phyloP scores from a whole-genome alignment of 2,797 vertebrate species.

The Fringilla coelebs region DNA sequence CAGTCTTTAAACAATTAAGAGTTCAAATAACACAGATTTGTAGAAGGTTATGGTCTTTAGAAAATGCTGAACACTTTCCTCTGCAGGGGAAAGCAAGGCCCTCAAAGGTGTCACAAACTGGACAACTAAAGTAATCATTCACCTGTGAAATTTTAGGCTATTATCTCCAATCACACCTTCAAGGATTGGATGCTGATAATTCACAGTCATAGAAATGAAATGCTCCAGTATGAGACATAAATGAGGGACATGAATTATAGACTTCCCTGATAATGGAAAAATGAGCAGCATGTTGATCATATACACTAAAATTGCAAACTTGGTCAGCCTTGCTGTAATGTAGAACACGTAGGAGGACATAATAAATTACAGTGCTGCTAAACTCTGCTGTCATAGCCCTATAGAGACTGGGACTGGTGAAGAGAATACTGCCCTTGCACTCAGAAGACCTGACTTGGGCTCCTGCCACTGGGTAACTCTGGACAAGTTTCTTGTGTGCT shows the following conservation, averaged over 20 bases:
- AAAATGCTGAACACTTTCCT: background rate
- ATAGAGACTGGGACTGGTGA: background rate
- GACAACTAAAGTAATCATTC: constrained; percentile 26
- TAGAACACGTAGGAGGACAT: background rate
- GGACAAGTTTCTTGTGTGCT: background rate
- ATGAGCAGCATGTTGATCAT: constrained; percentile 34
- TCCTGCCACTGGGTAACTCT: background rate
- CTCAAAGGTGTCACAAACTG: background rate
- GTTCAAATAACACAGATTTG: background rate
- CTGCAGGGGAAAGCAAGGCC: background rate
- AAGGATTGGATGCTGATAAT: constrained; percentile 50
- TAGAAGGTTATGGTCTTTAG: background rate
- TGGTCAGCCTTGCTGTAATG: background rate
- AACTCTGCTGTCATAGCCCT: constrained; percentile 13
- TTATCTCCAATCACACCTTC: constrained; percentile 34
- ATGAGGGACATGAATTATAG: constrained; percentile 40
- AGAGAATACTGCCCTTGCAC: background rate
- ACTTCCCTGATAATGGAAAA: constrained; percentile 23
- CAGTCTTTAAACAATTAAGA: background rate
- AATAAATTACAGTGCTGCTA: constrained; percentile 25
- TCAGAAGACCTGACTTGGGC: background rate
- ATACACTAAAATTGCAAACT: constrained; percentile 24
- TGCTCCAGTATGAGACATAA: background rate
- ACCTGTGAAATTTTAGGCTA: constrained; percentile 16
- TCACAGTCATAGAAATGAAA: constrained; percentile 49